Evolutionary conservation across 2,888 invertebrate species (phyloP).

Genomic region (Apodemia mormo): DNA sequence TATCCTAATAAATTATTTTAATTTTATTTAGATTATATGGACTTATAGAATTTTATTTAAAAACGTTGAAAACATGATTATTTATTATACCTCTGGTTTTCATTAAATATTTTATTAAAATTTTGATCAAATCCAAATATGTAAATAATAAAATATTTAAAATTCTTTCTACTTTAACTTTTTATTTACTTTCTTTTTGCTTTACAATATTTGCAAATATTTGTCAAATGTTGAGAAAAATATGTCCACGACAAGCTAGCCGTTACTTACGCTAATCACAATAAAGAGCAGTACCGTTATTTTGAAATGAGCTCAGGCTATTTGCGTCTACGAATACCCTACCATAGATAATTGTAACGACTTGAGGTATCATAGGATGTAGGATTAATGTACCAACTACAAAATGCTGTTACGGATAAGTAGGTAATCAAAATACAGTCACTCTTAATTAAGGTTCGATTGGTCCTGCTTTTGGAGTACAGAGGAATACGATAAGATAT

Average conservation of each 20-base stretch:
- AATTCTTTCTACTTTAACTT: too few relatives aligned
- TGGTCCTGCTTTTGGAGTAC: not conserved
- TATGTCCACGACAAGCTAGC: not conserved
- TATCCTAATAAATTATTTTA: too few relatives aligned
- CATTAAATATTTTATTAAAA: too few relatives aligned
- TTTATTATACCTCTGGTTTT: too few relatives aligned
- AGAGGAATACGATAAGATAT: not conserved
- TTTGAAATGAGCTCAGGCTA: constrained; percentile 28
- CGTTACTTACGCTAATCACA: not conserved
- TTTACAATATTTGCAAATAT: too few relatives aligned
- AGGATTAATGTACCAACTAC: constrained; percentile 66
- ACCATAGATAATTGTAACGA: constrained; percentile 62
- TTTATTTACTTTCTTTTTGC: too few relatives aligned
- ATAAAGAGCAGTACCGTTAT: constrained; percentile 44
- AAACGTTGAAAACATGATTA: too few relatives aligned
- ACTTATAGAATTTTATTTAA: too few relatives aligned
- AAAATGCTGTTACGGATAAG: constrained; percentile 64
- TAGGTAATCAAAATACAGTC: constrained; percentile 76
- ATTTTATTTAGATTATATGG: too few relatives aligned
- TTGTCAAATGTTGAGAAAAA: not conserved
- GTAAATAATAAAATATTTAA: too few relatives aligned
- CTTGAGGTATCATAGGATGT: constrained; percentile 44
- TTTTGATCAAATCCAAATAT: too few relatives aligned
- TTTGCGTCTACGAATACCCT: constrained; percentile 54
- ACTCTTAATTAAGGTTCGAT: constrained; percentile 69